Conservation (phyloP, 2,113 vertebrate genomes). For the Scartelaos histophorus region DNA sequence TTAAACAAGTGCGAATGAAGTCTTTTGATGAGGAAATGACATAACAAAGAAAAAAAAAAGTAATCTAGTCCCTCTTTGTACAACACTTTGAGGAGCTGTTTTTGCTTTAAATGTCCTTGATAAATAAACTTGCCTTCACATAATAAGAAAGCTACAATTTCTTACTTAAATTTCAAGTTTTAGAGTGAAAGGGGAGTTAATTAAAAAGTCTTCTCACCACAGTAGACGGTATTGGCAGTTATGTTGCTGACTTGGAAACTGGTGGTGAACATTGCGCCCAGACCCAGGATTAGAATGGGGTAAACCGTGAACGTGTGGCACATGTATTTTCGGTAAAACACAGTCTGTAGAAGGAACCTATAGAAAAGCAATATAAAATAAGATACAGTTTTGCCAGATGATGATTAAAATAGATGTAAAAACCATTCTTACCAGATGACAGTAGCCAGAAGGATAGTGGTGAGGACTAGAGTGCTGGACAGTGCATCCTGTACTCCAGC, state of each 20-base stretch:
- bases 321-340: conserved; percentile 52
- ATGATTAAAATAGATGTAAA: neutral
- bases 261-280: conserved; percentile 63
- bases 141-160: neutral
- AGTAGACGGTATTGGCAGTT: conserved; percentile 55
- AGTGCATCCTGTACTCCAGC: conserved; percentile 40
- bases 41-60: too few species aligned
- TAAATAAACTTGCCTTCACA: too few species aligned
- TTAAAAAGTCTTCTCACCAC: conserved; percentile 51
- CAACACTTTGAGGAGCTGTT: too few species aligned
- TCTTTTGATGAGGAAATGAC: too few species aligned
- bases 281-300: conserved; percentile 58
- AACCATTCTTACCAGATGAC: conserved; percentile 49
- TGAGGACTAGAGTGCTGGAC: conserved; percentile 58
- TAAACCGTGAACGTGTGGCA: conserved; percentile 64
- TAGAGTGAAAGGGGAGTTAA: neutral
- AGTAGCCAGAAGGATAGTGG: conserved; percentile 25
- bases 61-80: too few species aligned
- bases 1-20: too few species aligned
- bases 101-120: too few species aligned
- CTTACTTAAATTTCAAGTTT: neutral
- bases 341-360: conserved; percentile 65
- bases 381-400: neutral
- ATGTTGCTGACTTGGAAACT: conserved; percentile 40
- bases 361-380: neutral